Base-by-base conservation (phyloP, 2,888 invertebrate species). In the Scaptomyza flava region DNA sequence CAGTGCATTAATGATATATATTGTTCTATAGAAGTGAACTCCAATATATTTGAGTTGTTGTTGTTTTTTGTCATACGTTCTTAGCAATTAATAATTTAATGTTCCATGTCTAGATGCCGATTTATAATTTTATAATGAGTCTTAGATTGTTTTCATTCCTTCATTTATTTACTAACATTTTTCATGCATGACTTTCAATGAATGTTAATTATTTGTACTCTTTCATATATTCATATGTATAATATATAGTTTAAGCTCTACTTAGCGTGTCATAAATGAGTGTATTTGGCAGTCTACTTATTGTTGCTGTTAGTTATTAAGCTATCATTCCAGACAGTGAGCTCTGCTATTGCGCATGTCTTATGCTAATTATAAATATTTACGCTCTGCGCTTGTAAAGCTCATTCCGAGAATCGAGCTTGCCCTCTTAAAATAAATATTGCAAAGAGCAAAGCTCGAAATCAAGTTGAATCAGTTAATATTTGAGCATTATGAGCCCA, bases 301-400 rank as follows among this genome's bases (percentile, higher is more conserved):
- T 20, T 27, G 17, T 38, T 23, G 33, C 14, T n/a, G 8, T 12
- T 12, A 38, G 41, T 20, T 27, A 27, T 4, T 27, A 27, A 27
- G 27, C 27, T 27, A 27, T 27, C 27, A 27, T 27, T 27, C 30
- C 27, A 58, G 42, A 41, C 51, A 38, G 9, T 8, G 12, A 42
- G 23, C 17, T 33, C 20, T 41, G 33, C 6, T 47, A 36, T 42
- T 34, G 48, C 62, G 41, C 63, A 61, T 17, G 43, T 47, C 33
- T 51, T 57, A 74, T 74, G 74, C 57, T 61, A 74, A 70, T 75
- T 75, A 36, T 9, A 58, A 45, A 36, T 14, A 48, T 60, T 36
- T 47, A 20, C 43, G 50, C 1, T 42, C 47, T 41, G 46, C 42
- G 52, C 30, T 42, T 14, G 43, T 20, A 12, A 59, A 42, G 38